Conservation (phyloP, 53 echinoderm and acorn worm genomes). For the Temnopleurus reevesii region DNA sequence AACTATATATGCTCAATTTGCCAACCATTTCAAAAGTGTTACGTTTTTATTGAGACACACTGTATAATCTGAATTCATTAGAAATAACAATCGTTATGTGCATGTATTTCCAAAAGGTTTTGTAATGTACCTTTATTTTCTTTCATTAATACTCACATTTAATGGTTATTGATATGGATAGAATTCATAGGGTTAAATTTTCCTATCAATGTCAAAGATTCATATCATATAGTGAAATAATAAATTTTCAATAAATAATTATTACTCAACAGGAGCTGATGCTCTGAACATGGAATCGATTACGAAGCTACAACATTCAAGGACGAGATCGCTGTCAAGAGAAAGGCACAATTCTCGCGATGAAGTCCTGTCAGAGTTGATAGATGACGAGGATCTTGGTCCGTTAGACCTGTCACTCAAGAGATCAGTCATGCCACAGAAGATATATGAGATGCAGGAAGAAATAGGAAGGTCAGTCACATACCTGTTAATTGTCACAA, state of each 20-base stretch:
- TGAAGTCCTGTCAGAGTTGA: conserved; percentile 54
- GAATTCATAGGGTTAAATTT: no score
- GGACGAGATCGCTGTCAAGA: conserved; percentile 46
- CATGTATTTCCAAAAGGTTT: no score
- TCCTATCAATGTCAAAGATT: no score
- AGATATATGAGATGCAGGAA: conserved; percentile 84
- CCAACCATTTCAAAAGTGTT: no score
- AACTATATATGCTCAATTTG: no score
- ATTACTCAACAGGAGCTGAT: conserved; percentile 62
- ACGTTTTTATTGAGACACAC: no score
- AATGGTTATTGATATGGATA: no score
- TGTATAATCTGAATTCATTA: no score
- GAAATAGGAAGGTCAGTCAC: conserved; percentile 94
- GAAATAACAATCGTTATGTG: no score
- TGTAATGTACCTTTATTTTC: no score
- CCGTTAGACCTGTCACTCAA: conserved; percentile 76
- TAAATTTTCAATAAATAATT: not conserved
- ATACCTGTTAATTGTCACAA: no score
- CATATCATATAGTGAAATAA: not conserved
- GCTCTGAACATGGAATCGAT: conserved; percentile 76
- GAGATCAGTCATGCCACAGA: conserved; percentile 76
- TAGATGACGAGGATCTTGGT: conserved; percentile 66
- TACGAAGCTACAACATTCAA: conserved; percentile 62
- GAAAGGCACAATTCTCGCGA: conserved; percentile 59
- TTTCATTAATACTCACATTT: no score